Base-by-base conservation (phyloP, 2,888 invertebrate genomes). In the Aleiodes leptofemur region DNA sequence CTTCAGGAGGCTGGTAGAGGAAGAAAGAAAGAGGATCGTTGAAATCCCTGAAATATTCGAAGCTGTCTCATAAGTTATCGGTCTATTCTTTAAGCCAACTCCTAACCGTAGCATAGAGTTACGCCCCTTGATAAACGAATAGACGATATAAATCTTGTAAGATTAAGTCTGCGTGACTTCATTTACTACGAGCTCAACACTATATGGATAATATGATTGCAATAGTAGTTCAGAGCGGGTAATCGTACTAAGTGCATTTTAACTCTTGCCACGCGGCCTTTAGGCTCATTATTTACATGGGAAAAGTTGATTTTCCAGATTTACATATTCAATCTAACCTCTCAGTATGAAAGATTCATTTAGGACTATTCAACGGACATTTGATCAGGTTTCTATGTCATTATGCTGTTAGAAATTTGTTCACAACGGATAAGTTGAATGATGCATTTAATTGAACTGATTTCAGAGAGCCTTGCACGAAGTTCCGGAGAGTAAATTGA, bases 41-140 rank as follows among this genome's bases (percentile, higher is more conserved):
- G 43, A 43, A 43, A 43, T 43, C 43, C 43, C 81, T 86, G 85
- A 87, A 83, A 86, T 87, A 87, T 87, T 87, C 82, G 80, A 82
- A 82, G 82, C 82, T 85, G 84, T 85, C 83, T 78, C 77, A 75
- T 77, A 81, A 57, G 51, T 64, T 64, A 73, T 59, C 56, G 53
- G 72, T 51, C 50, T 59, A 34, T 72, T 48, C 48, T 53, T 56
- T 64, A 9, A 34, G 29, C 72, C 43, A 38, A 16, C 70, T 59
- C 43, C 69, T 59, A 61, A 69, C 72, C 59, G 66, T 73, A 59
- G 43, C 43, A 8, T 31, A 69, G 14, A 74, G 74, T 61, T 64
- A 64, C 64, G 61, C 61, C 59, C 72, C 72, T 34, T 64, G 64
- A 72, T 72, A 72, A 72, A 72, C 53, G 29, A 34, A 29, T 64